A percentile compares a stretch with the other conserved stretches of the same genome.
Evolutionary conservation across 2,888 invertebrate species (phyloP).

Genomic region (Antheraea assamensis): DNA sequence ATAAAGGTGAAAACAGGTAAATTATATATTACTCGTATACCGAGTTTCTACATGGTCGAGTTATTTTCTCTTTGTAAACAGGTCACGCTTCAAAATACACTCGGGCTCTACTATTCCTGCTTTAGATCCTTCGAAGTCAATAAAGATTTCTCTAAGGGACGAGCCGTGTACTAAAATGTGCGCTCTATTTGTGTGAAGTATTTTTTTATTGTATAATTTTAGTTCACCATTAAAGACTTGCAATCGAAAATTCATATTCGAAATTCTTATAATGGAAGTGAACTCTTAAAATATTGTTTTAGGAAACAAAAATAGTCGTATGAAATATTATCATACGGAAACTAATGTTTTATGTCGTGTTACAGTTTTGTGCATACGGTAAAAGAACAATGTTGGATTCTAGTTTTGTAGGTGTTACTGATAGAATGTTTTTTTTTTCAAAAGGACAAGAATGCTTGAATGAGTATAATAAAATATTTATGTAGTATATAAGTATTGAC

Average conservation of each 20-base stretch:
- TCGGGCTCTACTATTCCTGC: constrained; percentile 32
- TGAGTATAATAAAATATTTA: no score
- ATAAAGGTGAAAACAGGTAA: not conserved
- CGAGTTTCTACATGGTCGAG: not conserved
- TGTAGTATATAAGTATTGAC: no score
- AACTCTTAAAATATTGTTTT: not conserved
- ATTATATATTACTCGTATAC: not conserved
- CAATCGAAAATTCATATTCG: not conserved
- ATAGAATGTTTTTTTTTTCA: no score
- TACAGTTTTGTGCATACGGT: no score
- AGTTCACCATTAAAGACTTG: not conserved
- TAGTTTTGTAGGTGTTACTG: no score
- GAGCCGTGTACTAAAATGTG: constrained; percentile 37
- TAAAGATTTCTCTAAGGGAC: constrained; percentile 28
- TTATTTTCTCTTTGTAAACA: constrained; percentile 22
- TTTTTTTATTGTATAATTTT: not conserved
- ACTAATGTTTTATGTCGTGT: no score
- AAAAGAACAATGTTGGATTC: no score
- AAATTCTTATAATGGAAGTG: not conserved
- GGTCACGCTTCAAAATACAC: constrained; percentile 35
- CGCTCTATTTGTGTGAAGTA: not conserved
- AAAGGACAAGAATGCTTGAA: no score
- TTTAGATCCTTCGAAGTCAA: not conserved
- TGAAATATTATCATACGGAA: no score
- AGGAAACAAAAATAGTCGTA: no score